These are phyloP conservation scores for Proterorhinus semilunaris DNA, from an alignment of 2,113 vertebrate species.

Conservation along the genomic window DNA sequence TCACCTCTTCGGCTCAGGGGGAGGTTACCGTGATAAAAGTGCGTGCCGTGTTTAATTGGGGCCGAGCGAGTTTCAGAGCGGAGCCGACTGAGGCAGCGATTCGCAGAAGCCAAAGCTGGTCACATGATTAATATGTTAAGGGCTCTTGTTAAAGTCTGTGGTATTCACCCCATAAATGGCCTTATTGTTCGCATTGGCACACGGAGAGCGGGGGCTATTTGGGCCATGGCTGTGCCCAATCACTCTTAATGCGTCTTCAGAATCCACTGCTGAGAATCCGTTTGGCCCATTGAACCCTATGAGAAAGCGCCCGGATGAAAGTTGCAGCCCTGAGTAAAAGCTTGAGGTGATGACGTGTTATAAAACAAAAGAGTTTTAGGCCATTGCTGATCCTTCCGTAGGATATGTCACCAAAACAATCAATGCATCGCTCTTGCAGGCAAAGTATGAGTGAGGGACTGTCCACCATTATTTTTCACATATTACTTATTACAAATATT, in stretches of 20 bases:
- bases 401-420: too few relatives aligned
- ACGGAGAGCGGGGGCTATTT: slow-evolving; percentile 40
- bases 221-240: slow-evolving; percentile 42
- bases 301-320: too few relatives aligned
- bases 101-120: slow-evolving; percentile 38
- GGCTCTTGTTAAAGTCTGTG: slow-evolving; percentile 57
- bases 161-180: slow-evolving; percentile 63
- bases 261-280: slow-evolving; percentile 9
- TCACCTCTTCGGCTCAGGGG: not conserved
- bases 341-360: too few relatives aligned
- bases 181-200: slow-evolving; percentile 61
- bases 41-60: too few relatives aligned
- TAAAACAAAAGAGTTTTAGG: too few relatives aligned
- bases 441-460: too few relatives aligned
- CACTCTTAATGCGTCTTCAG: slow-evolving; percentile 34
- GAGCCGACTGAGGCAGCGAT: slow-evolving; percentile 4
- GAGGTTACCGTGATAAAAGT: not conserved
- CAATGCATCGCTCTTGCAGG: too few relatives aligned
- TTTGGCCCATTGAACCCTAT: too few relatives aligned
- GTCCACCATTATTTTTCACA: too few relatives aligned
- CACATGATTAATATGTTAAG: slow-evolving; percentile 67
- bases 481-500: too few relatives aligned
- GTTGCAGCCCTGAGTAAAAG: too few relatives aligned
- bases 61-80: not conserved
- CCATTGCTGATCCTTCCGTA: too few relatives aligned